Base-by-base conservation (phyloP, 1,140 invertebrate species). In the Drosophila nikananu region DNA sequence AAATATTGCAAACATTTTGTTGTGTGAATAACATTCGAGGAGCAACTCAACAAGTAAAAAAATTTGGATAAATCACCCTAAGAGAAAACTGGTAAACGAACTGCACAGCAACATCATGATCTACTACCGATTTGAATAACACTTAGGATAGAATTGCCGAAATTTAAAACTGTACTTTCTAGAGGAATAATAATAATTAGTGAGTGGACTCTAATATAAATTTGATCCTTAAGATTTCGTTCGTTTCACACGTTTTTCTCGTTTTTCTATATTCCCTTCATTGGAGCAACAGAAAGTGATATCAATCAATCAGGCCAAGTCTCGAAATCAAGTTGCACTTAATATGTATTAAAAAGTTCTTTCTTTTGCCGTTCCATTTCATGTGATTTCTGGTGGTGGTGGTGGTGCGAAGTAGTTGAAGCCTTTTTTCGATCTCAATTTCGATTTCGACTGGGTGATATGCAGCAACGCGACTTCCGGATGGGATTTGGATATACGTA, bases 381-480 rank as follows among this genome's bases (percentile, higher is more conserved):
- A 48, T 65, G 59, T 64, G 37, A 49, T 54, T 59, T 54, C 51
- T 73, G 74, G 44, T 76, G 62, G 76, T 73, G 74, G 44, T 76
- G 62, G 76, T 68, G 39, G 76, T 68, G 44, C 71, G 62, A 51
- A 81, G 64, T 82, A 77, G 68, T 71, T 86, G 82, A 83, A 83
- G 81, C 81, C 81, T 64, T 75, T 77, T 71, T 72, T 63, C 57
- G 25, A 30, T 58, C 25, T 66, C 66, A 13, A 25, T 41, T 63
- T 75, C 44, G 21, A 25, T 65, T 67, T 58, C 41, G 58, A 52
- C 63, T 67, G 54, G 35, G 62, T 83, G 83, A 87, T 87, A 87
- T 87, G 83, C 74, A 57, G 79, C 82, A 84, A 81, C 77, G 82
- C 82, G 82, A 86, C 78, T 83, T 80, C 48, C 63, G 79, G 51